Base-by-base conservation (phyloP, 2,113 vertebrate genomes). In the Antennarius striatus region DNA sequence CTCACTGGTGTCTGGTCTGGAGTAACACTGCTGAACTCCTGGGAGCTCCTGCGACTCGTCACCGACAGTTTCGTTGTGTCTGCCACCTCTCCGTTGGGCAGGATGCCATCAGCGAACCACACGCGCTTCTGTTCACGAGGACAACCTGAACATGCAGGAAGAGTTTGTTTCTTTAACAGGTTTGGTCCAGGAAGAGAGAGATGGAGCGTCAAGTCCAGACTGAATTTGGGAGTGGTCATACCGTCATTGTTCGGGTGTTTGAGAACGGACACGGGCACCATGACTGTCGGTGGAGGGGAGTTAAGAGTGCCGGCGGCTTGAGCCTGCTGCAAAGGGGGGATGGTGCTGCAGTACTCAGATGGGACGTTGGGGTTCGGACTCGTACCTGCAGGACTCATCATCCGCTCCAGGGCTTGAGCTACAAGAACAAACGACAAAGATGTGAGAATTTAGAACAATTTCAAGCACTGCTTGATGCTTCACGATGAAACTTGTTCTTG, bases 341-440 rank as follows among this genome's bases (percentile, higher is more conserved):
- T 87, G 75, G 91, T 84, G 59, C 93, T 89, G 92, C 90, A 93
- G 85, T 83, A 87, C 64, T 95, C 95, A 68, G 94, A 93, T 12
- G 92, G 93, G 63, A 90, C 76, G 86, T 90, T 93, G 78, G 94
- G 93, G 85, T 86, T 95, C 15, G 93, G 92, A 72, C 86, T 92
- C 72, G 93, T 91, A 85, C 93, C 93, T 63, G 94, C 94, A 68
- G 96, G 95, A 90, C 93, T 97, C 96, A 98, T 98, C 96, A 96
- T 98, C 90, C 95, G 95, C 91, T 96, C 95, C 90, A 97, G 92
- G 79, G 95, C 95, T 91, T 96, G 95, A 84, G 94, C 97, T 99
- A 80, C 77, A 88, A 68, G 51, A 14, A 74, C 15, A 74, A 4
- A 79, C 22, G 3, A 40, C 1, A 32, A 14, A 30, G 17, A 59